Conservation (phyloP, 2,797 vertebrate species). For the Anguilla megastoma region DNA sequence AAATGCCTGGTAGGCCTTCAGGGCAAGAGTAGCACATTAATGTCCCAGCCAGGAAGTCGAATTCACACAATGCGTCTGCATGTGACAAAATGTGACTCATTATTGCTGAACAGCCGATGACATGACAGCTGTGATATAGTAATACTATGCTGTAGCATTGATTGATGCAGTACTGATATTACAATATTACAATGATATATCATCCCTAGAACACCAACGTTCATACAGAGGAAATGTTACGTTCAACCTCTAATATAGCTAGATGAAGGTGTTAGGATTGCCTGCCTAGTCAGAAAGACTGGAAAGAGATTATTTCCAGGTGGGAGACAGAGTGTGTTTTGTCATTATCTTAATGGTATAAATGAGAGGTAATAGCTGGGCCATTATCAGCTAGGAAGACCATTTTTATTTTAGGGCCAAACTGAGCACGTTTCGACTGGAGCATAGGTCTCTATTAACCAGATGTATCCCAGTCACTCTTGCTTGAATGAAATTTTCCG, state of each 20-base stretch:
- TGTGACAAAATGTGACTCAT: not conserved
- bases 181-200: not conserved
- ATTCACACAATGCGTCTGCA: not conserved
- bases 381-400: not conserved
- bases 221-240: not conserved
- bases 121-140: not conserved
- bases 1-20: not conserved
- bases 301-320: not conserved
- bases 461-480: not conserved
- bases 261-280: not conserved
- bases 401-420: not conserved
- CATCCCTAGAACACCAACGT: not conserved
- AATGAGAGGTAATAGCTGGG: not conserved
- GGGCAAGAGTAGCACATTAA: not conserved
- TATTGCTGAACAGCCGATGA: not conserved
- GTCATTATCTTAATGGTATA: not conserved
- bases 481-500: not conserved
- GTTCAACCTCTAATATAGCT: not conserved
- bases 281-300: not conserved
- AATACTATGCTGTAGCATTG: not conserved
- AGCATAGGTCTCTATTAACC: not conserved
- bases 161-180: not conserved
- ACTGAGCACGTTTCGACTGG: not conserved
- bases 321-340: not conserved
- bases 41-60: not conserved